Base-by-base conservation (phyloP, 2,888 invertebrate species). In the Ischnus inquisitorius region DNA sequence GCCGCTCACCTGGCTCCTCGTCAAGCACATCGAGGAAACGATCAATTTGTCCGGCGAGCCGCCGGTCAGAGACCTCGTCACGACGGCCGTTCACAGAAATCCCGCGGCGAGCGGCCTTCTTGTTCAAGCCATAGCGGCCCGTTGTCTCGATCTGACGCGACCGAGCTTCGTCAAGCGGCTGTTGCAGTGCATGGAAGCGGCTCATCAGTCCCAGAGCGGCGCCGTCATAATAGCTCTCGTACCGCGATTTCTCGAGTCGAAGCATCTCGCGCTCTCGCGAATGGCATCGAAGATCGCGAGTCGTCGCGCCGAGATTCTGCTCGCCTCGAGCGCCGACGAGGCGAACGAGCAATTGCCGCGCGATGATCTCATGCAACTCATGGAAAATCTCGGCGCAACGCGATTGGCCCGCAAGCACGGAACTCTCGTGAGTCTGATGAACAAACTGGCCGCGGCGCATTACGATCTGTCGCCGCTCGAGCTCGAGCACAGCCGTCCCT, bases 1-100 rank as follows among this genome's bases (percentile, higher is more conserved):
- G 39, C 96, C 96, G 87, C 94, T 97, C 78, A 95, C 96, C 0
- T 97, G 97, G 97, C 94, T 97, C 10, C 93, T 98, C n/a, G 95
- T 96, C 10, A 96, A 96, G 90, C 95, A 97, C 83, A 95, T 96
- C 0, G 95, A 95, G 87, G 95, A 96, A 51, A 94, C 97, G 1
- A 95, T 97, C 3, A 94, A 94, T 48, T 94, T 96, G 78, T 95
- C 95, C 41, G 93, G 94, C 0, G 97, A 97, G 90, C 94, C 95
- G 0, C 96, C 97, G 0, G 96, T 97, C 4, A 94, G 94, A 80
- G 96, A 96, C 91, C 94, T 96, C 51, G 92, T 95, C 62, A 89
- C 90, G 67, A 95, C 95, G 84, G 95, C 95, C 64, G 94, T 96
- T 43, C 96, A 96, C 90, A 93, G 93, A 89, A 96, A 96, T 87